phyloP scores from a whole-genome alignment of 1,140 invertebrate species.

The Sarcophaga bullata region DNA sequence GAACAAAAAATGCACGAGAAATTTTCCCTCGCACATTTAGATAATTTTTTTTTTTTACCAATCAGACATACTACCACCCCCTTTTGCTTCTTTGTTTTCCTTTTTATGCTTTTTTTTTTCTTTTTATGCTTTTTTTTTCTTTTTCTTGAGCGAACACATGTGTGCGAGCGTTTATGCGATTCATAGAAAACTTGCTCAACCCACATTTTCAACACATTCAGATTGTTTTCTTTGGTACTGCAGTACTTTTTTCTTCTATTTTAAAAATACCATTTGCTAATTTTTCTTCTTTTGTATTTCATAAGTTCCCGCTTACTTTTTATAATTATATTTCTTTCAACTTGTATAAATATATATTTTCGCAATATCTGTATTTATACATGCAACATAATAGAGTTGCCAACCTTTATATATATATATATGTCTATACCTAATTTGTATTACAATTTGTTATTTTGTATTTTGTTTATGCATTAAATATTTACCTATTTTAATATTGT shows the following conservation, averaged over 20 bases:
- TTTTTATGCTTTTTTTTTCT: not conserved
- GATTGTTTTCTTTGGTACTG: not conserved
- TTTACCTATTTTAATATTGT: conserved; percentile 50
- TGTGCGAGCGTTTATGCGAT: not conserved
- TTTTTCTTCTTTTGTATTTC: not conserved
- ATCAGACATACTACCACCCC: conserved; percentile 4
- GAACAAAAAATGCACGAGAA: not conserved
- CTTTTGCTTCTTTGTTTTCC: not conserved
- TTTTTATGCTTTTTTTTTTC: not conserved
- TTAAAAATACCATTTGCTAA: not conserved
- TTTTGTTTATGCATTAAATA: conserved; percentile 2
- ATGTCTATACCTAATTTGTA: not conserved
- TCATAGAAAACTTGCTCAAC: conserved; percentile 4
- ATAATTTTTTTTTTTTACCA: conserved; percentile 10
- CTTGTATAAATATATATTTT: not conserved
- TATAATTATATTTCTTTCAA: not conserved
- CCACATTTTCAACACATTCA: not conserved
- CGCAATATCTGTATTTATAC: not conserved
- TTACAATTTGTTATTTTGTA: not conserved
- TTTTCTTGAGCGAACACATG: too few species aligned
- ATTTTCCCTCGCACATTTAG: conserved; percentile 9
- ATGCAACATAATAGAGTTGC: not conserved
- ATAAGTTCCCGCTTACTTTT: not conserved
- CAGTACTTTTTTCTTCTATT: not conserved
- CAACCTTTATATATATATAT: not conserved